Evolutionary conservation across 2,113 vertebrate species (phyloP).

Genomic region (Mellivora capensis): DNA sequence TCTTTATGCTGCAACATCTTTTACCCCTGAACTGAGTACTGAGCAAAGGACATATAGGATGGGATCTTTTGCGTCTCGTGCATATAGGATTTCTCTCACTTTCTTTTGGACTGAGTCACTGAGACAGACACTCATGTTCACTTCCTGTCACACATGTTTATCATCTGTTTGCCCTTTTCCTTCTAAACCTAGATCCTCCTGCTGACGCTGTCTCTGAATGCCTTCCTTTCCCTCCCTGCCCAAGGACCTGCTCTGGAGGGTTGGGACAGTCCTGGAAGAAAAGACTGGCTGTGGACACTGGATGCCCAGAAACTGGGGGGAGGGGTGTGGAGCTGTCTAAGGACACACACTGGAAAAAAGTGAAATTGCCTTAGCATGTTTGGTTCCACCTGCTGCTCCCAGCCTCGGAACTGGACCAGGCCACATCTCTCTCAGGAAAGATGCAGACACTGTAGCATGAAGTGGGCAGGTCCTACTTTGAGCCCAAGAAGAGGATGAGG

Average conservation of each 20-base stretch:
- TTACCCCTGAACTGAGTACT: not conserved
- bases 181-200: not conserved
- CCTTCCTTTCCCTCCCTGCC: accelerated
- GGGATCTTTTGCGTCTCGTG: too few species aligned
- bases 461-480: not conserved
- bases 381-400: not conserved
- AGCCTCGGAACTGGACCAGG: not conserved
- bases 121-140: not conserved
- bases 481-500: not conserved
- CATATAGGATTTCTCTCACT: not conserved
- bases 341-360: not conserved
- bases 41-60: not conserved
- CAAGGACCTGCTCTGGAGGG: not conserved
- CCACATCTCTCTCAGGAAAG: not conserved
- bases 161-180: not conserved
- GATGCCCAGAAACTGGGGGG: not conserved
- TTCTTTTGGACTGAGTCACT: not conserved
- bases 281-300: not conserved
- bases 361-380: not conserved
- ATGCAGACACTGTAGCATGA: not conserved
- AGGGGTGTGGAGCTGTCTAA: not conserved
- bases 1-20: not conserved
- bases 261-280: not conserved
- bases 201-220: not conserved
- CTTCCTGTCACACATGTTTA: not conserved